These are phyloP conservation scores for Bathynomus jamesi DNA, from an alignment of 1,140 invertebrate species.

Conservation along the genomic window DNA sequence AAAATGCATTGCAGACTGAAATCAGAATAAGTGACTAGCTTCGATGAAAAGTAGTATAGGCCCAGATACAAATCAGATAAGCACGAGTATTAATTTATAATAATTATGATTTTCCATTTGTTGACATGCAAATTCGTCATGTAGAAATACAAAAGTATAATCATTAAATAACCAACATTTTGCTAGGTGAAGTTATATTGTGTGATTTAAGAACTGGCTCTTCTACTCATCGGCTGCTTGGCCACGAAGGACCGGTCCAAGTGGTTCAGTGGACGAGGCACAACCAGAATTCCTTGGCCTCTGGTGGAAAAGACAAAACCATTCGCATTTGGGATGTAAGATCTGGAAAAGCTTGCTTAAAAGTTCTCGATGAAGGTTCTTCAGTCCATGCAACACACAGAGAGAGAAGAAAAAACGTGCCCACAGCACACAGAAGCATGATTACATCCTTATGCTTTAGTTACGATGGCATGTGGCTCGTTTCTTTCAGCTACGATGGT, in stretches of 20 bases:
- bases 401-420: conserved; percentile 5
- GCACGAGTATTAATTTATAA: too few species aligned
- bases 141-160: too few species aligned
- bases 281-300: conserved; percentile 13
- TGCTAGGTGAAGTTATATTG: conserved; percentile 24
- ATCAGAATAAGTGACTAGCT: too few species aligned
- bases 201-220: conserved; percentile 24
- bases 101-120: too few species aligned
- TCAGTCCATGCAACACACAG: not conserved
- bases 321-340: conserved; percentile 25
- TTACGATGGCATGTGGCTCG: conserved; percentile 20
- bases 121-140: too few species aligned
- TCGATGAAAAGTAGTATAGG: too few species aligned
- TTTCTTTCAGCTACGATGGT: conserved; percentile 18
- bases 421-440: conserved; percentile 14
- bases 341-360: conserved; percentile 5
- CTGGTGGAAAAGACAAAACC: conserved; percentile 17
- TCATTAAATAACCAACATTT: too few species aligned
- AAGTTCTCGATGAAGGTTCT: conserved; percentile 9
- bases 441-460: conserved; percentile 20
- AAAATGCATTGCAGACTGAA: too few species aligned
- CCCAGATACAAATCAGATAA: too few species aligned
- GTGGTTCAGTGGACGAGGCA: conserved; percentile 20
- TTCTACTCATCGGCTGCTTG: conserved; percentile 14
- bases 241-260: conserved; percentile 8